Percentiles rank a stretch among this genome's conserved stretches.
phyloP scores from a whole-genome alignment of 2,113 vertebrate genomes.

The Struthio camelus region DNA sequence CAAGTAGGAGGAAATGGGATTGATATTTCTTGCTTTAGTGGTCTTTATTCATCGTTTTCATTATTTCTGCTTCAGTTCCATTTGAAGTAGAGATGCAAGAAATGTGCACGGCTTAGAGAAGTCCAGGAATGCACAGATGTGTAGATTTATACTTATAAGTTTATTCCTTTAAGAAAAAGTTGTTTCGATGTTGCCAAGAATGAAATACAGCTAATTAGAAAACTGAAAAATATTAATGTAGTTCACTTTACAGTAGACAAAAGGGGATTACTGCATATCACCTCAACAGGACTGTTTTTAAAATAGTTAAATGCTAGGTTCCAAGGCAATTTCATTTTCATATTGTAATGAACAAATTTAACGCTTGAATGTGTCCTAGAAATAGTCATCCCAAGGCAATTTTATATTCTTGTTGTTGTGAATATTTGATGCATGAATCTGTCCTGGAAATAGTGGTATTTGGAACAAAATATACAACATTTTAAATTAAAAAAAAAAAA shows the following conservation, averaged over 20 bases:
- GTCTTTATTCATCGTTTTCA: not conserved
- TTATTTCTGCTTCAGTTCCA: not conserved
- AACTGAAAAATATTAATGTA: not conserved
- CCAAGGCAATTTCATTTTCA: conserved; percentile 64
- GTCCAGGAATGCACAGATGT: not conserved
- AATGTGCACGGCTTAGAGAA: not conserved
- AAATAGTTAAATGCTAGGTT: conserved; percentile 33
- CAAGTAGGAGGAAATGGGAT: not conserved
- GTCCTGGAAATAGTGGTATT: conserved; percentile 28
- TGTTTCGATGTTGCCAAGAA: not conserved
- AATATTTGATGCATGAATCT: conserved; percentile 58
- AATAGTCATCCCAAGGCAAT: conserved; percentile 56
- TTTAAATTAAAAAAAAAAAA: conserved; percentile 49
- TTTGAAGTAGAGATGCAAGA: not conserved
- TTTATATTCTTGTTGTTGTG: conserved; percentile 54
- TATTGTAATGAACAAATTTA: conserved; percentile 70
- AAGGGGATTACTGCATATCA: conserved; percentile 16
- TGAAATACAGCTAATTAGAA: not conserved
- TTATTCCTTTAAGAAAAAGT: not conserved
- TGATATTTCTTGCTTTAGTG: not conserved
- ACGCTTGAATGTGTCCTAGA: conserved; percentile 51
- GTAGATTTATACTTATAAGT: not conserved
- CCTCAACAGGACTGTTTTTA: conserved; percentile 24
- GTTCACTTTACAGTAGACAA: not conserved
- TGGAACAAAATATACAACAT: conserved; percentile 30